Base-by-base conservation (phyloP, 2,888 invertebrate species). In the Hydrotaea cyrtoneurina region DNA sequence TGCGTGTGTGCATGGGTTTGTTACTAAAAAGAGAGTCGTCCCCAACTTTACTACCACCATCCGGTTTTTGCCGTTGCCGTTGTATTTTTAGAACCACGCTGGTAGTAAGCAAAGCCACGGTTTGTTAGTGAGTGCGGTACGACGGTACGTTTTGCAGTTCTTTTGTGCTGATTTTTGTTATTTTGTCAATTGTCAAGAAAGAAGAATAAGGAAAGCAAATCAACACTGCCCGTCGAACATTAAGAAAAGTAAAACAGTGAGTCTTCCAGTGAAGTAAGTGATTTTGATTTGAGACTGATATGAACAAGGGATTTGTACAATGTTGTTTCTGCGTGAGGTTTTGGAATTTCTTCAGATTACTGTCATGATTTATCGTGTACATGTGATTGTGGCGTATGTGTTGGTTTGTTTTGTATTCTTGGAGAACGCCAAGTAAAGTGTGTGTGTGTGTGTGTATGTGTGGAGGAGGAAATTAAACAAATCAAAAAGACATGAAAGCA, bases 401-500 rank as follows among this genome's bases (percentile, higher is more conserved):
- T 31, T 31, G 31, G 53, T 50, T 23, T 50, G 53, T 72, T 50
- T 50, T 15, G n/a, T 50, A 2, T n/a, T 50, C 15, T n/a, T 26
- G 72, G 39, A 10, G 39, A 39, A 31, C 31, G 31, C 7, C 31
- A 31, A 31, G 31, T 7, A 2, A 31, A 31, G 31, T 31, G 31
- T 31, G 31, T 31, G 53, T 72, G 23, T 72, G 21, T 26, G 8
- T 62, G 23, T 31, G 31, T 2, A 31, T 31, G 7, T 2, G 31
- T 31, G 31, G 31, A 31, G n/a, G 10, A 62, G 59, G 23, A 23
- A 69, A 17, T 53, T 13, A 74, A 73, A 15, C 31, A n/a, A n/a
- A 23, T 53, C 13, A 23, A 19, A 21, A 74, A 50, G 59, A 69
- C 57, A 72, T 71, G 59, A 82, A 72, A 69, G 50, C 2, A 59